Evolutionary conservation across 2,797 vertebrate species (phyloP).

Genomic region (Margarornis squamiger): DNA sequence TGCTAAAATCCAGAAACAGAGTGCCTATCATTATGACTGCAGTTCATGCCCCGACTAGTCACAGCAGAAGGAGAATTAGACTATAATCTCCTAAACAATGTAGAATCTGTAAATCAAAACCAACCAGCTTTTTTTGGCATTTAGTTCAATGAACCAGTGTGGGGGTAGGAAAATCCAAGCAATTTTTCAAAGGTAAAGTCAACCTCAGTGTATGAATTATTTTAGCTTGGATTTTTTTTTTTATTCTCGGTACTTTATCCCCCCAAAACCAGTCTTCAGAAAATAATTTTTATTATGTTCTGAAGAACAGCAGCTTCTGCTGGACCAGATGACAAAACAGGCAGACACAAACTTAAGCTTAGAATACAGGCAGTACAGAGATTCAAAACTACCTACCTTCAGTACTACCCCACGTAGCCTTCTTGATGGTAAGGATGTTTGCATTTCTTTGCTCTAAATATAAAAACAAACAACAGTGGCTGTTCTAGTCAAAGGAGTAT

Average conservation of each 20-base stretch:
- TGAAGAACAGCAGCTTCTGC: neutral
- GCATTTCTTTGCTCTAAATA: constrained; percentile 31
- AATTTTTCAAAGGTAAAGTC: constrained; percentile 3
- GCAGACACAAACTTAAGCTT: neutral
- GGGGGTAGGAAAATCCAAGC: constrained; percentile 1
- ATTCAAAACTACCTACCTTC: constrained; percentile 20
- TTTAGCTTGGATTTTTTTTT: neutral
- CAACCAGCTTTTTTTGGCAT: constrained; percentile 11
- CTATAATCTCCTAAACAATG: constrained; percentile 55
- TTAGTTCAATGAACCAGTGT: neutral
- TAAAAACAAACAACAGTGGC: neutral
- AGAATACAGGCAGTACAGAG: neutral
- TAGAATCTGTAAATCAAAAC: constrained; percentile 59
- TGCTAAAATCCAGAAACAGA: constrained; percentile 42
- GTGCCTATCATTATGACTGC: constrained; percentile 9
- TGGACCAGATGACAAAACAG: neutral
- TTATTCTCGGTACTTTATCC: neutral
- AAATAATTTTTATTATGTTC: neutral
- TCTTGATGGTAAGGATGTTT: constrained; percentile 25
- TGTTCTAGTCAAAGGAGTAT: constrained; percentile 24
- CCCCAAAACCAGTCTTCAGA: neutral
- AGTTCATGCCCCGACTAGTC: constrained; percentile 59
- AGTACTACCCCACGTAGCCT: neutral
- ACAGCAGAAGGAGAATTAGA: constrained; percentile 43
- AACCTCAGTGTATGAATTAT: neutral